Base-by-base conservation (phyloP, 2,888 invertebrate genomes). In the Limenitis camilla region DNA sequence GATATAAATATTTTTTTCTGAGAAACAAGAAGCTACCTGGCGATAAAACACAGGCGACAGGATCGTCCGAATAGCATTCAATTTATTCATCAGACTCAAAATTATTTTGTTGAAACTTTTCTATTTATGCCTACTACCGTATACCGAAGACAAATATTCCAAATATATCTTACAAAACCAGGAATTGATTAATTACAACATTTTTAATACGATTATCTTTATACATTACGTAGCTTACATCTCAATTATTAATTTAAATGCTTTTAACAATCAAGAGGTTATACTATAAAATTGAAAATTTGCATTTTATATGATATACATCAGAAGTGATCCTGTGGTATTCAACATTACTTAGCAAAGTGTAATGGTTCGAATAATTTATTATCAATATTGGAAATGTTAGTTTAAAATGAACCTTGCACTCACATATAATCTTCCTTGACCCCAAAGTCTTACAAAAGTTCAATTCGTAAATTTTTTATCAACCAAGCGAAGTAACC, bases 1-100 rank as follows among this genome's bases (percentile, higher is more conserved):
- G 84, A 87, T 84, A 86, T 84, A 81, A 79, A 78, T 80, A 74
- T 80, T 82, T 84, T 79, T 84, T 86, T 85, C 84, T 80, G 67
- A 78, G 83, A 85, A 84, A 73, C 75, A 70, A 72, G 76, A 78
- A 76, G 78, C 85, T 86, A 87, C 86, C 86, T 86, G 85, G 71
- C 78, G 80, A 83, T 84, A 83, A 85, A 81, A 81, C 79, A 76
- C n/a, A n/a, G n/a, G n/a, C n/a, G 78, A 78, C 78, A 72, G 76
- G 75, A 72, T 68, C 72, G 68, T 71, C 71, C 71, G 69, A 70
- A 69, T 74, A 73, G 79, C 76, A 83, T 81, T 79, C 76, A 83
- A 76, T 82, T 81, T 82, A 81, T 80, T 79, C 79, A 83, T 76
- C 72, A 73, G 76, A 39, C 31, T 44, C 36, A 35, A n/a, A n/a